These are phyloP conservation scores for Lepetodrilus schrolli DNA, from an alignment of 2,888 invertebrate genomes.

Conservation along the genomic window DNA sequence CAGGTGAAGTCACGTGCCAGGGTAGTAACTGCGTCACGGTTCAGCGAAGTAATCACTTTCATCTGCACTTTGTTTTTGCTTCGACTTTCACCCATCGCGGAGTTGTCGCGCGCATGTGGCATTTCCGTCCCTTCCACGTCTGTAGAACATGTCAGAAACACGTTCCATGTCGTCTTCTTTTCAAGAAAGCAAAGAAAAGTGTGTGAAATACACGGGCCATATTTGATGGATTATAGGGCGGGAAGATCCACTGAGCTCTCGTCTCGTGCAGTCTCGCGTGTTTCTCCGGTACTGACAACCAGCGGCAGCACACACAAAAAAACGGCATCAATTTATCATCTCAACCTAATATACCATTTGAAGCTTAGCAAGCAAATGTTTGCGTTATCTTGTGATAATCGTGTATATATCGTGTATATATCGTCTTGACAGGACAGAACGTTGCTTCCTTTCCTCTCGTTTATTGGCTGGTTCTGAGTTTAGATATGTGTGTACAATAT, in stretches of 20 bases:
- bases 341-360: not conserved
- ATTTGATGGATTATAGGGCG: not conserved
- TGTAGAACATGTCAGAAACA: constrained; percentile 11
- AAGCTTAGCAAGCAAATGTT: constrained; percentile 11
- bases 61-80: not conserved
- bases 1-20: constrained; percentile 25
- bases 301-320: constrained; percentile 8
- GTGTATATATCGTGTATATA: not conserved
- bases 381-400: constrained; percentile 1
- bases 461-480: too few species aligned
- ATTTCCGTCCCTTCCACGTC: not conserved
- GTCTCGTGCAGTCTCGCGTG: not conserved
- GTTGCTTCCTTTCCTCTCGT: not conserved
- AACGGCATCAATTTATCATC: constrained; percentile 18
- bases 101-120: not conserved
- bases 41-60: not conserved
- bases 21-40: constrained; percentile 4
- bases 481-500: not conserved
- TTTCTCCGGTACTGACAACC: not conserved
- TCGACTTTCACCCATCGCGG: not conserved
- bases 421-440: not conserved
- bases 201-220: constrained; percentile 6
- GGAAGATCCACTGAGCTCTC: not conserved
- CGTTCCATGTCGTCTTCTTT: constrained; percentile 4
- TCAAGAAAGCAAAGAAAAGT: not conserved